Conservation (phyloP, 2,113 vertebrate genomes). For the Lycocorax pyrrhopterus region DNA sequence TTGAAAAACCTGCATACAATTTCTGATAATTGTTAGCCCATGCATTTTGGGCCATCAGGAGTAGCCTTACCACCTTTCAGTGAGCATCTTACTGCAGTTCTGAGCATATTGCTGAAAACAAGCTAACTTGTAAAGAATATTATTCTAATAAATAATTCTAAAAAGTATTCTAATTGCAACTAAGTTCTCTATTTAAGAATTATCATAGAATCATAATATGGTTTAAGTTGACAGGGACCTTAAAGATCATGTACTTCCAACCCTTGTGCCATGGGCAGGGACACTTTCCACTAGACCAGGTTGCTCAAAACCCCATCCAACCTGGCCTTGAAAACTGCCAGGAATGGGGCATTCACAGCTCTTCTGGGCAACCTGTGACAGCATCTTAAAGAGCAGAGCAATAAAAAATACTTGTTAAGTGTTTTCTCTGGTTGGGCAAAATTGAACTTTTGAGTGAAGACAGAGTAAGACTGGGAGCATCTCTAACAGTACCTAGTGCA, state of each 20-base stretch:
- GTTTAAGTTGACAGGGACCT: not conserved
- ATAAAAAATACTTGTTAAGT: not conserved
- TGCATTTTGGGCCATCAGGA: not conserved
- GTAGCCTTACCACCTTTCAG: not conserved
- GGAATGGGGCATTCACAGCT: not conserved
- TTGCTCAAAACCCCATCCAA: not conserved
- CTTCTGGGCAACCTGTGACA: not conserved
- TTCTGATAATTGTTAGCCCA: not conserved
- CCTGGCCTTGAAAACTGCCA: not conserved
- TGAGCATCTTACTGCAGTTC: not conserved
- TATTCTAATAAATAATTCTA: not conserved
- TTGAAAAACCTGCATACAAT: not conserved
- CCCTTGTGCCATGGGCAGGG: not conserved
- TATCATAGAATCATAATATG: not conserved
- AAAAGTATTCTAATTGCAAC: not conserved
- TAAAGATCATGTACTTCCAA: not conserved
- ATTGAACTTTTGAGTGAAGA: not conserved
- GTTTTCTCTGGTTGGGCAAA: not conserved
- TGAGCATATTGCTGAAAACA: not conserved
- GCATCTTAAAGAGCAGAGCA: not conserved
- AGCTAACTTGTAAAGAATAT: not conserved
- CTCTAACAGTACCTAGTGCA: too few relatives aligned
- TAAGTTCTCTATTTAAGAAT: not conserved
- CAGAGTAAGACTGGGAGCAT: not conserved
- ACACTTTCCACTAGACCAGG: not conserved